A percentile compares a stretch with the other conserved stretches of the same genome.
Evolutionary conservation across 2,888 invertebrate species (phyloP).

Genomic region (Nipponacmea schrenckii): DNA sequence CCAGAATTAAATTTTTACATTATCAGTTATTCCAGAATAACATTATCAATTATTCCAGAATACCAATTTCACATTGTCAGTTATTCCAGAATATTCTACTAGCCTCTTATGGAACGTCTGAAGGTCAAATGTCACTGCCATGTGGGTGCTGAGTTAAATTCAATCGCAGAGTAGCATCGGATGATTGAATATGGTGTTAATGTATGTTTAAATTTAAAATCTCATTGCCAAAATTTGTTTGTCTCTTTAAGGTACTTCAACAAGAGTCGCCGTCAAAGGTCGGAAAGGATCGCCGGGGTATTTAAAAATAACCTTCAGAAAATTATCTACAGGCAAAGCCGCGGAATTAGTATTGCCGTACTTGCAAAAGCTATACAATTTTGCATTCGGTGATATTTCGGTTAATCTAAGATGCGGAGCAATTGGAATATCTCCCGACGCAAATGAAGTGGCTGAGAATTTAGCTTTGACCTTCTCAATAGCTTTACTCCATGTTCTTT

Average conservation of each 20-base stretch:
- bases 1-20: too few relatives aligned
- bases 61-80: too few relatives aligned
- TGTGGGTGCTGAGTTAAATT: too few relatives aligned
- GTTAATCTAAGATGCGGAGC: conserved; percentile 58
- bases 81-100: too few relatives aligned
- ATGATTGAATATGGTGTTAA: too few relatives aligned
- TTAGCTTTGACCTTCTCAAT: conserved; percentile 69
- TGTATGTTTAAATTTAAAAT: too few relatives aligned
- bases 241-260: conserved; percentile 25
- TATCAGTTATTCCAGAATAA: too few relatives aligned
- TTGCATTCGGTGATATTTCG: conserved; percentile 43
- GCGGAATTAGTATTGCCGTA: conserved; percentile 46
- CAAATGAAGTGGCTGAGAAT: conserved; percentile 67
- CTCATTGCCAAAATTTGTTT: too few relatives aligned
- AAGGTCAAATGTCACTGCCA: too few relatives aligned
- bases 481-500: conserved; percentile 70
- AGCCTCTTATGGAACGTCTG: too few relatives aligned
- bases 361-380: conserved; percentile 43
- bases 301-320: conserved; percentile 54
- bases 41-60: too few relatives aligned
- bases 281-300: conserved; percentile 63
- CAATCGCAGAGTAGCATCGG: too few relatives aligned
- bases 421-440: conserved; percentile 45
- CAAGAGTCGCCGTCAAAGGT: conserved; percentile 45
- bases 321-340: conserved; percentile 43